Evolutionary conservation across 2,113 vertebrate species (phyloP).

Genomic region (mouse (Mus musculus)): DNA sequence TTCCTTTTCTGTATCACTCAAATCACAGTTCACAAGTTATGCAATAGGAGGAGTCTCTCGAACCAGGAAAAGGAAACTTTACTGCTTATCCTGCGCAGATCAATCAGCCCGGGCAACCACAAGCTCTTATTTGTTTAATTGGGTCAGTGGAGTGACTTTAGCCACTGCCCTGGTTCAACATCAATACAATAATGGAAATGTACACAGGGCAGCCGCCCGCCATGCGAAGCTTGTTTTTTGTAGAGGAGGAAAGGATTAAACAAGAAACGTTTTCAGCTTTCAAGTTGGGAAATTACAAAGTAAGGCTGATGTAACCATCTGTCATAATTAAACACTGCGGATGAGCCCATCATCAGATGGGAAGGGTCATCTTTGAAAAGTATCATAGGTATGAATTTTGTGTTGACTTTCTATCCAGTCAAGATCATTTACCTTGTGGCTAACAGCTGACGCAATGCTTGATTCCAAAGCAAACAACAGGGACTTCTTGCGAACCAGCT

Average conservation of each 20-base stretch:
- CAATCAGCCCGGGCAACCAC: not conserved
- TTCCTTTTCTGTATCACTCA: slow-evolving; percentile 12
- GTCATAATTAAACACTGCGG: slow-evolving; percentile 26
- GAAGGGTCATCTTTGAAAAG: slow-evolving; percentile 43
- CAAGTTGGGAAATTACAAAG: slow-evolving; percentile 37
- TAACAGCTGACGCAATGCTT: not conserved
- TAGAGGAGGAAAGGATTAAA: slow-evolving; percentile 62
- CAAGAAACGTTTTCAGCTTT: slow-evolving; percentile 51
- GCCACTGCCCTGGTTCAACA: slow-evolving; percentile 62
- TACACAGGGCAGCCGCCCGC: slow-evolving; percentile 1
- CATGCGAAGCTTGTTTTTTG: slow-evolving; percentile 70
- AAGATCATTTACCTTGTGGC: slow-evolving; percentile 8
- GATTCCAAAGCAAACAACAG: slow-evolving; percentile 52
- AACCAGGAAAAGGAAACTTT: slow-evolving; percentile 30
- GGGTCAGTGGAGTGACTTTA: slow-evolving; percentile 52
- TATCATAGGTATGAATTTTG: slow-evolving; percentile 21
- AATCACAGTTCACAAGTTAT: slow-evolving; percentile 54
- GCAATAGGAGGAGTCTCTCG: not conserved
- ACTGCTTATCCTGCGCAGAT: slow-evolving; percentile 46
- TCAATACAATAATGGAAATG: slow-evolving; percentile 62
- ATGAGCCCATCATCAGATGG: not conserved
- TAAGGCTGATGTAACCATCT: not conserved
- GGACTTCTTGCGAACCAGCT: not conserved
- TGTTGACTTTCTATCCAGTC: slow-evolving; percentile 12
- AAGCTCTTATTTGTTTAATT: slow-evolving; percentile 58